These are phyloP conservation scores for Lampris incognitus DNA, from an alignment of 2,113 vertebrate species.

Conservation along the genomic window DNA sequence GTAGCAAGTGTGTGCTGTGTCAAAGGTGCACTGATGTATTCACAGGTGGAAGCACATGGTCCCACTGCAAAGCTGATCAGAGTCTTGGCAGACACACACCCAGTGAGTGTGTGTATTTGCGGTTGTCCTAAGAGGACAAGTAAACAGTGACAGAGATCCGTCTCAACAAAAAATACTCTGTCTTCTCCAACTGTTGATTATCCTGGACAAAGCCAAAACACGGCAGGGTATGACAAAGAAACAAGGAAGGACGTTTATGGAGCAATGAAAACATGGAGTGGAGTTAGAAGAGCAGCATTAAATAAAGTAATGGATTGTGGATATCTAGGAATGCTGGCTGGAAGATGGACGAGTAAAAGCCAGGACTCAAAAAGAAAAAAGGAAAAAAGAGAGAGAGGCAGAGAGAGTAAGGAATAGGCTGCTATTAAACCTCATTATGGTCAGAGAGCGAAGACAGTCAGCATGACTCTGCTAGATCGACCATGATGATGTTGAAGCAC, in stretches of 20 bases:
- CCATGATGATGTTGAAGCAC: not conserved
- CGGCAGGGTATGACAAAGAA: no score
- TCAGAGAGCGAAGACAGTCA: not conserved
- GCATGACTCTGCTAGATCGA: not conserved
- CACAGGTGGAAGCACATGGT: conserved; percentile 25
- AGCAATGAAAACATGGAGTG: no score
- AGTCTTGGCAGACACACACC: conserved; percentile 27
- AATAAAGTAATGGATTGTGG: no score
- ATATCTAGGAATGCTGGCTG: no score
- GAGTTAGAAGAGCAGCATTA: no score
- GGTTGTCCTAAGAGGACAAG: not conserved
- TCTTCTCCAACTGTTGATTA: no score
- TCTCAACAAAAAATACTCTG: no score
- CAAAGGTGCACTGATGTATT: conserved; percentile 25
- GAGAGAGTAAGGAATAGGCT: conserved; percentile 10
- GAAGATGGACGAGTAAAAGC: no score
- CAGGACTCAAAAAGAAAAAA: not conserved
- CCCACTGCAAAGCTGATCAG: conserved; percentile 32
- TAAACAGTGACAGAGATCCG: not conserved
- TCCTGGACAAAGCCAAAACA: no score
- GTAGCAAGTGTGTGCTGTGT: conserved; percentile 29
- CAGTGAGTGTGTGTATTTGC: conserved; percentile 17
- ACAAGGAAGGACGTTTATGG: no score
- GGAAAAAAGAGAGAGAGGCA: not conserved
- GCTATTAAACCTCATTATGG: conserved; percentile 21